These are phyloP conservation scores for Osedax frankpressi DNA, from an alignment of 2,888 invertebrate species.

Conservation along the genomic window DNA sequence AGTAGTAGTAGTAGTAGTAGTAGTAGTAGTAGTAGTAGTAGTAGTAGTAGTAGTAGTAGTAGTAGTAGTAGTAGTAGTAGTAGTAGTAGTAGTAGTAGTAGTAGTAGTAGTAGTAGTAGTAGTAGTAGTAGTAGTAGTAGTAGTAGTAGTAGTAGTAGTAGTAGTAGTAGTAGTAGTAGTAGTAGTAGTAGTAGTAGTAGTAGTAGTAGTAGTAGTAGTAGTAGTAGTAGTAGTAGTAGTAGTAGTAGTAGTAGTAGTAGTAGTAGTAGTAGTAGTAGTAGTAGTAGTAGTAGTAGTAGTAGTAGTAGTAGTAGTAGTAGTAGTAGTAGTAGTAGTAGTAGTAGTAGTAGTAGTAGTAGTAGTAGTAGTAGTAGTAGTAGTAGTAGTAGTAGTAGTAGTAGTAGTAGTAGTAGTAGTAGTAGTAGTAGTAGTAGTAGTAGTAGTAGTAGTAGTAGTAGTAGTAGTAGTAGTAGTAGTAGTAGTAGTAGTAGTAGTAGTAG, in stretches of 20 bases:
- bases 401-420: constrained; percentile 11
- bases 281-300: neutral
- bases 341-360: neutral
- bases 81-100: constrained; percentile 12
- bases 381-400: constrained; percentile 10
- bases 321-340: neutral
- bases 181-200: constrained; percentile 12
- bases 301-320: neutral
- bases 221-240: constrained; percentile 12
- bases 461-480: constrained; percentile 12
- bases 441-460: constrained; percentile 12
- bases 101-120: constrained; percentile 12
- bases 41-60: constrained; percentile 10
- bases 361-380: constrained; percentile 5
- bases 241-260: constrained; percentile 11
- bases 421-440: constrained; percentile 12
- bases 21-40: constrained; percentile 7
- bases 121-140: constrained; percentile 12
- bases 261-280: constrained; percentile 34
- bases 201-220: constrained; percentile 12
- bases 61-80: constrained; percentile 11
- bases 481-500: constrained; percentile 12
- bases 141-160: constrained; percentile 11
- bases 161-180: constrained; percentile 12
- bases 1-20: neutral